Evolutionary conservation across 1,140 invertebrate species (phyloP).

Genomic region (Drosophila mayri): DNA sequence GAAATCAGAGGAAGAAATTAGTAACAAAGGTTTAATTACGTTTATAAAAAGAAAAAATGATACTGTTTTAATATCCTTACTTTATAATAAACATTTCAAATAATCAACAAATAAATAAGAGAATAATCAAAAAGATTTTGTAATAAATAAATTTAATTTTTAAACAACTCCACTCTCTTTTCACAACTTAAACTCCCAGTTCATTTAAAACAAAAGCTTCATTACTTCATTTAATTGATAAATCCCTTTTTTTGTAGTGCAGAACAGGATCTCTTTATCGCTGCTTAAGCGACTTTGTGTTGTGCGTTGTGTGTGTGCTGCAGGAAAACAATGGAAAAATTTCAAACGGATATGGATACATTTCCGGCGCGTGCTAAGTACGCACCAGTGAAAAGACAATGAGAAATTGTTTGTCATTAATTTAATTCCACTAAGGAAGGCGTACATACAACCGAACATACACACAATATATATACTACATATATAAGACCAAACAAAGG

Average conservation of each 20-base stretch:
- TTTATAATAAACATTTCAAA: background rate
- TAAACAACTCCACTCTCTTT: background rate
- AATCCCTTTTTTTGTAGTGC: slow-evolving; percentile 26
- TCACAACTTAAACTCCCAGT: background rate
- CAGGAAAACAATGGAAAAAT: slow-evolving; percentile 68
- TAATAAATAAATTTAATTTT: too few species aligned
- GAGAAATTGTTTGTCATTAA: slow-evolving; percentile 80
- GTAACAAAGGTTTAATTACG: background rate
- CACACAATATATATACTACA: slow-evolving; percentile 13
- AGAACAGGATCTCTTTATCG: slow-evolving; percentile 33
- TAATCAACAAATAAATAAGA: too few species aligned
- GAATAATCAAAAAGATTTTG: too few species aligned
- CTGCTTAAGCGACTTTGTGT: slow-evolving; percentile 27
- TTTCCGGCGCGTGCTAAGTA: slow-evolving; percentile 74
- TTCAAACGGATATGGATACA: slow-evolving; percentile 73
- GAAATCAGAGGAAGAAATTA: background rate
- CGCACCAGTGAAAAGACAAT: slow-evolving; percentile 62
- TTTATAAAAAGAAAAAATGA: background rate
- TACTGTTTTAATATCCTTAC: background rate
- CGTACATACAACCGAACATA: slow-evolving; percentile 31
- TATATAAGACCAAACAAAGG: slow-evolving; percentile 17
- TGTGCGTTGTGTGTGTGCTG: slow-evolving; percentile 11
- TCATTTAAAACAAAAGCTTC: background rate
- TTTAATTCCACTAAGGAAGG: slow-evolving; percentile 65
- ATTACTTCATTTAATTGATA: slow-evolving; percentile 4